These are phyloP conservation scores for Xyrauchen texanus DNA, from an alignment of 2,113 vertebrate genomes.

Conservation along the genomic window DNA sequence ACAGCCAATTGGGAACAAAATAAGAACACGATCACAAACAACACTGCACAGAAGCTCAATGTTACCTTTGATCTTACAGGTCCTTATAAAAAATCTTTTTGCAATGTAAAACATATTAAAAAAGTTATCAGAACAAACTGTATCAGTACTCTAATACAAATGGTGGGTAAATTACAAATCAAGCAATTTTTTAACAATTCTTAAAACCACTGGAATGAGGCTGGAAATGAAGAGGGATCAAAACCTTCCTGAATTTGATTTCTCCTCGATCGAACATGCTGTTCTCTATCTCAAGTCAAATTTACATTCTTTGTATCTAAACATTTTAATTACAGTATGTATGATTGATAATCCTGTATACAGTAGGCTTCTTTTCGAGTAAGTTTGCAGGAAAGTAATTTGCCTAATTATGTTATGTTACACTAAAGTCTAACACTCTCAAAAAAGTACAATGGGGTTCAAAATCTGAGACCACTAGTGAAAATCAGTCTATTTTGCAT, in stretches of 20 bases:
- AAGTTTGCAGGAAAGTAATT: too few relatives aligned
- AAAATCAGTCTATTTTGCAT: too few relatives aligned
- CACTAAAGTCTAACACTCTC: too few relatives aligned
- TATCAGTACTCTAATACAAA: background rate
- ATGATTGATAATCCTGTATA: background rate
- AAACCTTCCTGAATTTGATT: background rate
- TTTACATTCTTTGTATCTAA: too few relatives aligned
- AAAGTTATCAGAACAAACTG: background rate
- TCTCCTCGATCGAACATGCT: background rate
- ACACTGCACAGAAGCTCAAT: constrained; percentile 30
- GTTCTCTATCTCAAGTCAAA: background rate
- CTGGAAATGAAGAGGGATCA: background rate
- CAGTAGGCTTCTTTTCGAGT: background rate
- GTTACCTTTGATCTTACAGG: constrained; percentile 19
- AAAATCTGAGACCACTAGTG: too few relatives aligned
- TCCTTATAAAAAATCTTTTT: constrained; percentile 7
- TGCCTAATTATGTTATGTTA: too few relatives aligned
- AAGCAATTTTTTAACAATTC: background rate
- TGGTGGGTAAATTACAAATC: constrained; percentile 1
- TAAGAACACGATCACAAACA: constrained; percentile 18
- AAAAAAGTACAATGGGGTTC: too few relatives aligned
- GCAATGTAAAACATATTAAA: background rate
- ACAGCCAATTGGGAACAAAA: constrained; percentile 20
- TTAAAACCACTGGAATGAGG: background rate
- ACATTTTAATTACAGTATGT: background rate